phyloP scores from a whole-genome alignment of 2,888 invertebrate species.

The Stratiomys singularior region DNA sequence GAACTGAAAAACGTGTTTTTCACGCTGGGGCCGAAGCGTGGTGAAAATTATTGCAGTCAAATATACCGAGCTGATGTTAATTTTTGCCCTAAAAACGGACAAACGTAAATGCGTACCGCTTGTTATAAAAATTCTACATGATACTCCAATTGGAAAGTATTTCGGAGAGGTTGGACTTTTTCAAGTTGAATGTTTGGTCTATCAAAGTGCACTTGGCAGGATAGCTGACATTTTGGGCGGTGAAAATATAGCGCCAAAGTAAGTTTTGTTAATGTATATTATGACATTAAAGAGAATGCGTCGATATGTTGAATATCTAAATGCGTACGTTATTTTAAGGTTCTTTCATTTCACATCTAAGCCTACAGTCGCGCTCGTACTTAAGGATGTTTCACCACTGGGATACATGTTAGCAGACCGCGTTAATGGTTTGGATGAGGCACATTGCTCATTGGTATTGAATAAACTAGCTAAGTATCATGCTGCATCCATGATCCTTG shows the following conservation, averaged over 20 bases:
- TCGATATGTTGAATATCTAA: too few relatives aligned
- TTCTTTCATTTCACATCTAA: not conserved
- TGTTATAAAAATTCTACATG: not conserved
- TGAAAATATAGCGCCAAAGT: conserved; percentile 24
- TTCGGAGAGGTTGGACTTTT: not conserved
- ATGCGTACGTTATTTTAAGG: too few relatives aligned
- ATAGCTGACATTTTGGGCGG: not conserved
- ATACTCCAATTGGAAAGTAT: not conserved
- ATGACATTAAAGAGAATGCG: too few relatives aligned
- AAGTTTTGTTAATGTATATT: not conserved
- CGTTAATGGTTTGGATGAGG: conserved; percentile 68
- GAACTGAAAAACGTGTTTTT: conserved; percentile 56
- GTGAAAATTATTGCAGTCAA: conserved; percentile 49
- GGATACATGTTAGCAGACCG: conserved; percentile 69
- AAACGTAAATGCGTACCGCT: too few relatives aligned
- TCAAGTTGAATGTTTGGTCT: not conserved
- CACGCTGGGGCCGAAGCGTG: conserved; percentile 48
- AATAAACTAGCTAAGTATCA: conserved; percentile 69
- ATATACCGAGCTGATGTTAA: conserved; percentile 42
- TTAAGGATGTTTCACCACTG: conserved; percentile 65
- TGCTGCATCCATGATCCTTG: conserved; percentile 68
- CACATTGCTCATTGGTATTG: conserved; percentile 67
- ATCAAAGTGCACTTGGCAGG: not conserved
- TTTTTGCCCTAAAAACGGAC: not conserved
- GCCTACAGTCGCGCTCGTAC: conserved; percentile 4